Conservation (phyloP, 2,113 vertebrate genomes). For the Salvelinus alpinus region DNA sequence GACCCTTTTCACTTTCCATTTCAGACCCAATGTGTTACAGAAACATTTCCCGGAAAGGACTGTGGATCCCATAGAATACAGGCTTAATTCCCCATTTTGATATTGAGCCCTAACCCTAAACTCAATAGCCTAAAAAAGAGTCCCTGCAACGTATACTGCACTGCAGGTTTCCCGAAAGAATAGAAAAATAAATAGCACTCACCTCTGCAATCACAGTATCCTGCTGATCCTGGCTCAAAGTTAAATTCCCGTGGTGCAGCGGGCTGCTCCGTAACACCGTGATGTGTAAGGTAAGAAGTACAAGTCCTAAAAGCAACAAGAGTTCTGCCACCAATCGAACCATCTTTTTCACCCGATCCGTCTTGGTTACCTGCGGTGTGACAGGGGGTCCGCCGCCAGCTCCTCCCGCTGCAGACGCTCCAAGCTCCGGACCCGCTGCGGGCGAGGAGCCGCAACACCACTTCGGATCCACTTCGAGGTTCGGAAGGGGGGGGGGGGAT, state of each 20-base stretch:
- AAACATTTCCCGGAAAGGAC: too few species aligned
- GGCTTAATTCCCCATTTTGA: too few species aligned
- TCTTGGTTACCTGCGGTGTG: constrained; percentile 78
- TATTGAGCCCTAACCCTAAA: background rate
- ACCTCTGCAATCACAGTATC: constrained; percentile 66
- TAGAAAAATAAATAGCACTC: constrained; percentile 26
- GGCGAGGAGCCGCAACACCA: constrained; percentile 85
- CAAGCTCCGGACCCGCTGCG: constrained; percentile 80
- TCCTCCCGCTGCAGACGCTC: constrained; percentile 73
- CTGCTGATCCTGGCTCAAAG: constrained; percentile 75
- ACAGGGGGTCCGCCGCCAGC: constrained; percentile 42
- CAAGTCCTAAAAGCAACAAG: constrained; percentile 84
- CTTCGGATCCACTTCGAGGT: constrained; percentile 88
- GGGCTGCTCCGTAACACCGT: constrained; percentile 83
- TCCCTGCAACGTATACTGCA: background rate
- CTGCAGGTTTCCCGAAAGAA: too few species aligned
- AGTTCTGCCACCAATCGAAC: constrained; percentile 86
- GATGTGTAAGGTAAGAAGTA: constrained; percentile 91
- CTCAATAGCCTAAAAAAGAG: background rate
- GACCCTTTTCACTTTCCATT: too few species aligned
- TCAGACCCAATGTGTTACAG: too few species aligned
- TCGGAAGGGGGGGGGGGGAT: constrained; percentile 43
- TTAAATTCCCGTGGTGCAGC: constrained; percentile 72
- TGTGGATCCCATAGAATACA: too few species aligned
- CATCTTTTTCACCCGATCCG: constrained; percentile 86